Conservation (phyloP, 2,113 vertebrate species). For the Cynoglossus semilaevis region DNA sequence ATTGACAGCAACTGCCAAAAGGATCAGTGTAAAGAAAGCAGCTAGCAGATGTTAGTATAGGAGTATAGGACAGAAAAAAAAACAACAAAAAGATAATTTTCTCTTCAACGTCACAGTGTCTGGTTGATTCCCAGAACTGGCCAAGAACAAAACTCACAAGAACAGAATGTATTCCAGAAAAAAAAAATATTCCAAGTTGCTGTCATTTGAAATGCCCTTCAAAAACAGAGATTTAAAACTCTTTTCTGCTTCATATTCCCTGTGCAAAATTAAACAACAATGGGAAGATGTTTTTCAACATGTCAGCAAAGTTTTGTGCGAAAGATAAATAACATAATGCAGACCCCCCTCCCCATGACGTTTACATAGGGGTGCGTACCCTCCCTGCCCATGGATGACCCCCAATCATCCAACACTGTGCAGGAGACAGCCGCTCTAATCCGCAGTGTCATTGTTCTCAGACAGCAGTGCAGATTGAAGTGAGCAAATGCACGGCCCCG, state of each 20-base stretch:
- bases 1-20: constrained; percentile 29
- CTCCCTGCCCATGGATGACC: constrained; percentile 32
- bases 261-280: constrained; percentile 1
- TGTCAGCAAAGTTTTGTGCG: constrained; percentile 13
- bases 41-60: constrained; percentile 56
- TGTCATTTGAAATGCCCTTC: constrained; percentile 12
- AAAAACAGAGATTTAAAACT: constrained; percentile 10
- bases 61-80: constrained; percentile 10
- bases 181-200: constrained; percentile 19
- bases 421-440: constrained; percentile 61
- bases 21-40: constrained; percentile 26
- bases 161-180: constrained; percentile 27
- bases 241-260: background rate
- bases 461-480: constrained; percentile 59
- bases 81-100: constrained; percentile 22
- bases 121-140: constrained; percentile 47
- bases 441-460: constrained; percentile 71
- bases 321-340: constrained; percentile 25
- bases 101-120: constrained; percentile 30
- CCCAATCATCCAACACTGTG: constrained; percentile 45
- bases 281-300: background rate
- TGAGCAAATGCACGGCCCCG: constrained; percentile 62
- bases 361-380: constrained; percentile 33
- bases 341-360: constrained; percentile 37
- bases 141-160: constrained; percentile 9